Conservation (phyloP, 2,113 vertebrate genomes). For the Atractosteus spatula region DNA sequence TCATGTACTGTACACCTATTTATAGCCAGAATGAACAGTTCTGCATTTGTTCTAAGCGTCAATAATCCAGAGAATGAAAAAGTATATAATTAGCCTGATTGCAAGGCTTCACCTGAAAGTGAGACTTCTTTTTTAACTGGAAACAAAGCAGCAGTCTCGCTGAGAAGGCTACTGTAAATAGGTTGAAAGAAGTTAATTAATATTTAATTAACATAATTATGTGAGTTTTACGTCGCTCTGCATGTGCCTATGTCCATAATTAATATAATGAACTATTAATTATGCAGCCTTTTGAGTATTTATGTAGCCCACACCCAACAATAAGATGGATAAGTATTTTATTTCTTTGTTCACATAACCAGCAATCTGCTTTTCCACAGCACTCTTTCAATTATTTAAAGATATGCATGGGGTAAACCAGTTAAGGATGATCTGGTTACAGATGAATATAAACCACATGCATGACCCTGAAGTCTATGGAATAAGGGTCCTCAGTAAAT, state of each 20-base stretch:
- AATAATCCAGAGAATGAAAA: neutral
- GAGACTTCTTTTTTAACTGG: neutral
- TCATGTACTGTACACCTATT: too few relatives aligned
- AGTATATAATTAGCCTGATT: conserved; percentile 29
- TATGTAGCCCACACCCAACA: neutral
- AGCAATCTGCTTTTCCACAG: neutral
- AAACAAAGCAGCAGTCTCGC: conserved; percentile 6
- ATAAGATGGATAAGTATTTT: too few relatives aligned
- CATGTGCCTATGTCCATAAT: neutral
- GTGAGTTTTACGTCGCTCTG: conserved; percentile 1
- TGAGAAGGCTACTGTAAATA: conserved; percentile 3
- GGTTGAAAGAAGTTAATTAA: conserved; percentile 25
- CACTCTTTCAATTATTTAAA: conserved; percentile 12
- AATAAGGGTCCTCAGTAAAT: too few relatives aligned
- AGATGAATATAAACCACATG: neutral
- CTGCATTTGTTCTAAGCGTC: too few relatives aligned
- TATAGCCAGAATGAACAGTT: too few relatives aligned
- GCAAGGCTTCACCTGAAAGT: conserved; percentile 7
- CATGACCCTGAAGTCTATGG: too few relatives aligned
- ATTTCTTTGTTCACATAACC: too few relatives aligned
- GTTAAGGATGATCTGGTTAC: neutral
- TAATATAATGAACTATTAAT: conserved; percentile 7
- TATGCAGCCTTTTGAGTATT: conserved; percentile 14
- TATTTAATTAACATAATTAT: conserved; percentile 26
- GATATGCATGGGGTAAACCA: neutral